phyloP scores from a whole-genome alignment of 2,888 invertebrate species.

The Mythimna lalbum region DNA sequence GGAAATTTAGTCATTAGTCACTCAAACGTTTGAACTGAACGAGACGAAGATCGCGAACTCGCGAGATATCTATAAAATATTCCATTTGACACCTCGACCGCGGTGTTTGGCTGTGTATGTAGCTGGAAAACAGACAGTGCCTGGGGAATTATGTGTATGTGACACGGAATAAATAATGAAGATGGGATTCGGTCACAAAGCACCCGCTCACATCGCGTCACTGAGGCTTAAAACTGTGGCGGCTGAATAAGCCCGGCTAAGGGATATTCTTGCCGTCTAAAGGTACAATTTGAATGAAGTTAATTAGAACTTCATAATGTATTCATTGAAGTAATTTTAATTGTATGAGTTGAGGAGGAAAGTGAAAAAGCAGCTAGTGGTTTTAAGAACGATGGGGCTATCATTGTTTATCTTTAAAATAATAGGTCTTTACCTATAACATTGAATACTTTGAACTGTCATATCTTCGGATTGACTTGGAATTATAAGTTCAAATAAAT shows the following conservation, averaged over 20 bases:
- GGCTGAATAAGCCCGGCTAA: constrained; percentile 68
- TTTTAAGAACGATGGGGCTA: neutral
- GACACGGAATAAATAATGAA: constrained; percentile 76
- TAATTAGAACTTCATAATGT: constrained; percentile 54
- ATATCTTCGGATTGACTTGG: too few species aligned
- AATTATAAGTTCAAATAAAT: too few species aligned
- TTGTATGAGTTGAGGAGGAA: constrained; percentile 20
- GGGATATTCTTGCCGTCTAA: constrained; percentile 49
- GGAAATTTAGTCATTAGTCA: constrained; percentile 2
- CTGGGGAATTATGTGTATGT: constrained; percentile 64
- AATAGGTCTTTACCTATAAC: too few species aligned
- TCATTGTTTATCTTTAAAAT: too few species aligned
- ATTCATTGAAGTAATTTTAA: constrained; percentile 59
- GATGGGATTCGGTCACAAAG: constrained; percentile 71
- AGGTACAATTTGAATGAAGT: constrained; percentile 59
- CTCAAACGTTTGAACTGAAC: constrained; percentile 23
- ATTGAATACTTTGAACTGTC: too few species aligned
- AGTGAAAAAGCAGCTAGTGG: constrained; percentile 10
- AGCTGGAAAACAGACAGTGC: constrained; percentile 60
- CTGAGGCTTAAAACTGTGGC: constrained; percentile 72
- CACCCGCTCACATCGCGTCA: constrained; percentile 68
- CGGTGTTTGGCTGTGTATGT: constrained; percentile 49
- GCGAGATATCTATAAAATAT: constrained; percentile 55
- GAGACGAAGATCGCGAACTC: constrained; percentile 3
- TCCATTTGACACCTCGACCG: constrained; percentile 59